Evolutionary conservation across 2,888 invertebrate genomes (phyloP).

Genomic region (Odontocerum albicorne): DNA sequence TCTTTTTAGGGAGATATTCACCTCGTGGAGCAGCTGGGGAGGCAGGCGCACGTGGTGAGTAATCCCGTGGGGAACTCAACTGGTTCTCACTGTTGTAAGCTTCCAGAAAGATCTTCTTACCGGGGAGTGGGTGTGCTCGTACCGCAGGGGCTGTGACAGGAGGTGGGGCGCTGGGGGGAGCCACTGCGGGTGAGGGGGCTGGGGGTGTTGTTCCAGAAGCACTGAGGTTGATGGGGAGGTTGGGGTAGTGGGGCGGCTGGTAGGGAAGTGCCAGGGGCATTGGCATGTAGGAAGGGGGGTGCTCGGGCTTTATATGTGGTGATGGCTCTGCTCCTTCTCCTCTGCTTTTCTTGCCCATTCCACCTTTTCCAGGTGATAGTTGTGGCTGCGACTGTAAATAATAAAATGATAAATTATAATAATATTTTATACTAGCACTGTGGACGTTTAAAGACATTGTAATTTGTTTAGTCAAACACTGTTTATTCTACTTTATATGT

Average conservation of each 20-base stretch:
- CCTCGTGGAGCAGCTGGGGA: conserved; percentile 35
- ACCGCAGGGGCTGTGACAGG: conserved; percentile 46
- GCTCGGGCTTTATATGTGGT: neutral
- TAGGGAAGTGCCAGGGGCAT: neutral
- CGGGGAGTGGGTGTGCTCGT: conserved; percentile 49
- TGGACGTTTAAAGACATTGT: too few relatives aligned
- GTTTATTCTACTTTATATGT: too few relatives aligned
- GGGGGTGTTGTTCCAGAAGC: neutral
- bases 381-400: conserved; percentile 28
- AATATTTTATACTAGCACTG: neutral
- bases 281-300: neutral
- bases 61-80: conserved; percentile 43
- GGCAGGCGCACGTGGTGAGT: conserved; percentile 15
- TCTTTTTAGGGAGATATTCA: conserved; percentile 57
- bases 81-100: conserved; percentile 54
- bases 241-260: neutral
- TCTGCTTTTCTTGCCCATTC: conserved; percentile 9
- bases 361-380: conserved; percentile 14
- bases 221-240: conserved; percentile 15
- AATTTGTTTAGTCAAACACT: too few relatives aligned
- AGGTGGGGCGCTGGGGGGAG: conserved; percentile 39
- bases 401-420: conserved; percentile 4
- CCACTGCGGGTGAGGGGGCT: neutral
- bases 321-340: neutral
- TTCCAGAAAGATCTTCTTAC: conserved; percentile 53